Percentiles rank a stretch among this genome's conserved stretches.
Evolutionary conservation across 2,888 invertebrate genomes (phyloP).

Genomic region (Erebia aethiops): DNA sequence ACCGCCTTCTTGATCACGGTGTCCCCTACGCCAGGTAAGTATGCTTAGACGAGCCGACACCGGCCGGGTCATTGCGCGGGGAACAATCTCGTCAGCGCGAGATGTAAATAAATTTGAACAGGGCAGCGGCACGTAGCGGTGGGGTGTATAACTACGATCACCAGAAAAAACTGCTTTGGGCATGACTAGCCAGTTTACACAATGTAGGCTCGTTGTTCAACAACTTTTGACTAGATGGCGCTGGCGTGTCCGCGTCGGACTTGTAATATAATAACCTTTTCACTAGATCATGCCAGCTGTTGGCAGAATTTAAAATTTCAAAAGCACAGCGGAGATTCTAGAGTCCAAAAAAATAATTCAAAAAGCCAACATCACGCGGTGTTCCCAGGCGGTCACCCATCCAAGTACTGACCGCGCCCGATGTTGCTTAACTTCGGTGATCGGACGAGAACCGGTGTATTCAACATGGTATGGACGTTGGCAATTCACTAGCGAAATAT

Average conservation of each 20-base stretch:
- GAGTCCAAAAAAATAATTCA: not conserved
- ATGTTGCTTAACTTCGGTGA: constrained; percentile 59
- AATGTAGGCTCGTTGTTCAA: too few relatives aligned
- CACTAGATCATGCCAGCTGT: too few relatives aligned
- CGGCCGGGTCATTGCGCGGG: constrained; percentile 12
- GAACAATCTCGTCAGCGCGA: constrained; percentile 32
- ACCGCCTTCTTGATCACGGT: constrained; percentile 60
- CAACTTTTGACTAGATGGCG: too few relatives aligned
- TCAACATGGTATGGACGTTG: too few relatives aligned
- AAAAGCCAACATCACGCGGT: constrained; percentile 44
- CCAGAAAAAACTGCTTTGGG: too few relatives aligned
- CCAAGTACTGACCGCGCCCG: constrained; percentile 50
- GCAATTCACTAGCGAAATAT: constrained; percentile 9
- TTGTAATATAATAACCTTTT: too few relatives aligned
- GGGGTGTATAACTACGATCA: not conserved
- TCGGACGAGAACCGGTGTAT: constrained; percentile 52
- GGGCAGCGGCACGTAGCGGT: constrained; percentile 25
- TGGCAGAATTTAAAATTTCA: too few relatives aligned
- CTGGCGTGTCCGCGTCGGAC: too few relatives aligned
- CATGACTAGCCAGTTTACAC: too few relatives aligned
- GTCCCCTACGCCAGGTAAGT: constrained; percentile 51
- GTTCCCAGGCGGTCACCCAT: constrained; percentile 64
- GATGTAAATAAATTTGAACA: not conserved
- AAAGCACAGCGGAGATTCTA: not conserved
- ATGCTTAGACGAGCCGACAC: constrained; percentile 18